Evolutionary conservation across 2,888 invertebrate species (phyloP), one percentile per base, ranked within the genome.

Genomic region (Altica lythri): DNA sequence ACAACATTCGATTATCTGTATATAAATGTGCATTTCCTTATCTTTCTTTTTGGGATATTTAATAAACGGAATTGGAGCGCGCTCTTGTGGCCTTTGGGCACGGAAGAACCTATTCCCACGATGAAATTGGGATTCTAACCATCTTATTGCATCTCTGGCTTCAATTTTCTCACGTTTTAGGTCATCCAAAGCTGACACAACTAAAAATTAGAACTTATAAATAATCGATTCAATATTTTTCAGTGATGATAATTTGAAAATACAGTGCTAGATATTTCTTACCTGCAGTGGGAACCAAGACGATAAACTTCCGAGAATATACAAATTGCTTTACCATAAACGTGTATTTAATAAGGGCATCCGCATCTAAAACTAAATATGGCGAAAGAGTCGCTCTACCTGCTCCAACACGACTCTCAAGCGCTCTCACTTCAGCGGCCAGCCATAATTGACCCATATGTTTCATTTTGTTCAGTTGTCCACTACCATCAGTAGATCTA

Each of bases 391-490:
- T 72, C 27, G 79, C 76, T 29, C 80, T 78, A 9, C 60, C 57
- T 1, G 75, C 75, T 51, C 80, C 80, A 9, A 88, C 84, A 64
- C 86, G 83, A 60, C 81, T 88, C 76, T 95, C 95, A 59, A 95
- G 76, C 59, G 92, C 90, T 35, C 87, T 85, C 12, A 58, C 58
- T 74, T 92, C 94, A 4, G 92, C 90, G 65, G 87, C 86, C 48
- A 96, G 78, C 90, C 95, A 93, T 52, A 95, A 79, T 65, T 89
- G 89, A 2, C 95, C 95, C 85, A 95, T 90, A 46, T 92, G 87
- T 58, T 87, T 83, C 82, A 90, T 87, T 57, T 87, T 83, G 80
- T 88, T 78, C 59, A 74, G 74, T 2, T 78, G 68, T 65, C 79
- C 80, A 14, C 9, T 34, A 19, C 63, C 60, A 22, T 59, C 29